Evolutionary conservation across 1,140 invertebrate genomes (phyloP), one percentile per base, ranked within the genome.

Genomic region (Ctenoplectra terminalis): DNA sequence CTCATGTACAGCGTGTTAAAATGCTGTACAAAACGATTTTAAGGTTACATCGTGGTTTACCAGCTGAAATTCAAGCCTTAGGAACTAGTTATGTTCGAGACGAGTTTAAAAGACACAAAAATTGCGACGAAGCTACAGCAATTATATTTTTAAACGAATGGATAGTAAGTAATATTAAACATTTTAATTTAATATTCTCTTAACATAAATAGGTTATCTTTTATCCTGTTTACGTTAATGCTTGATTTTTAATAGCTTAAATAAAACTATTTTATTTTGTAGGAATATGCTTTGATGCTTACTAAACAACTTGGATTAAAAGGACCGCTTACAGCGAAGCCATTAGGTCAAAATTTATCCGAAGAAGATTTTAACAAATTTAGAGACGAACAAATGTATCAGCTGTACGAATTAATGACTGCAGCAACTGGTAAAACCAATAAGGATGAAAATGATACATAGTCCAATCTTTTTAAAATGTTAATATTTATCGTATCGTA

Each of bases 1-100:
- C 89, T 69, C 96, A 98, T 88, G 91, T 95, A 11, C 95, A 96
- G 81, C 94, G 95, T 40, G 97, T 98, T 0, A 94, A 96, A 76
- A 94, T 95, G 61, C 91, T 99, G n/a, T 99, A 98, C 90, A 99
- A 99, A 94, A 95, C 97, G 15, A 97, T 99, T 91, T 95, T 99
- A 81, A 96, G 96, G 87, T 94, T 99, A 58, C 98, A 99, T 90
- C 94, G 97, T 85, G 97, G 97, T 31, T 90, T 99, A 50, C 98
- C 98, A 0, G 78, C 93, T 8, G 97, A 97, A 90, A 92, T 98
- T 64, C 95, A 96, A 81, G 89, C 95, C n/a, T 81, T 98, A n/a
- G 97, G 97, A 17, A 96, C 98, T 89, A 95, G 95, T 91, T 99
- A 99, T 93, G 97, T 97, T 0, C 96, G 96, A 88, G 97, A 98